Percentiles rank a stretch among this genome's conserved stretches.
Conservation (phyloP, 2,888 invertebrate species). For the Sialis lutaria region DNA sequence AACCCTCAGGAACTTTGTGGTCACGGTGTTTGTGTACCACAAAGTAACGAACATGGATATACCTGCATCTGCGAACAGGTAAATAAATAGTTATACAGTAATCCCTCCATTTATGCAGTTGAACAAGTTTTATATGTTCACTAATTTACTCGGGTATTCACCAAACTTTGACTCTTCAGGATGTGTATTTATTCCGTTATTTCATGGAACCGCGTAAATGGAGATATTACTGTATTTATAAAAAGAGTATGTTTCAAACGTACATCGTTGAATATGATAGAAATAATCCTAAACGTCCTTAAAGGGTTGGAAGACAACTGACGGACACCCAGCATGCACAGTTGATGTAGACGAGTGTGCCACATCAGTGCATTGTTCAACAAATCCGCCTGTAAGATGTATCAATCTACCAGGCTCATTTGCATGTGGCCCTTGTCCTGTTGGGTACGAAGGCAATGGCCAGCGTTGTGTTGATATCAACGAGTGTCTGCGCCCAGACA, state of each 20-base stretch:
- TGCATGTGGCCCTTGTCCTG: slow-evolving; percentile 74
- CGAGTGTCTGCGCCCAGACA: slow-evolving; percentile 68
- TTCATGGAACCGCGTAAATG: no score
- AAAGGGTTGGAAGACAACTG: slow-evolving; percentile 70
- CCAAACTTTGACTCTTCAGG: no score
- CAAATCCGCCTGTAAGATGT: slow-evolving; percentile 66
- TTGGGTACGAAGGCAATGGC: slow-evolving; percentile 77
- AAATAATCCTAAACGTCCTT: no score
- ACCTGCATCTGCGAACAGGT: slow-evolving; percentile 68
- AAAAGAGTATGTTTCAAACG: no score
- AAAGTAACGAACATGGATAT: slow-evolving; percentile 42
- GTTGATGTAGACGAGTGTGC: slow-evolving; percentile 81
- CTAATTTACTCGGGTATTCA: no score
- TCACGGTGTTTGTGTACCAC: slow-evolving; percentile 66
- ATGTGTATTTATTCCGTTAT: no score
- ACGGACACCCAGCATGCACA: slow-evolving; percentile 50
- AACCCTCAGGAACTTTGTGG: slow-evolving; percentile 67
- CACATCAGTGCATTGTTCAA: slow-evolving; percentile 55
- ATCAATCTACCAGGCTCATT: slow-evolving; percentile 82
- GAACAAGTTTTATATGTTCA: no score
- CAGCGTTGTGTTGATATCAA: slow-evolving; percentile 72
- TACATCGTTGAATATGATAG: no score
- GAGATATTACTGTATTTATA: no score
- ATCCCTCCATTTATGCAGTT: no score
- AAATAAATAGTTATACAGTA: slow-evolving; percentile 7